Conservation (phyloP, 2,797 vertebrate species). For the Pipistrellus pipistrellus region DNA sequence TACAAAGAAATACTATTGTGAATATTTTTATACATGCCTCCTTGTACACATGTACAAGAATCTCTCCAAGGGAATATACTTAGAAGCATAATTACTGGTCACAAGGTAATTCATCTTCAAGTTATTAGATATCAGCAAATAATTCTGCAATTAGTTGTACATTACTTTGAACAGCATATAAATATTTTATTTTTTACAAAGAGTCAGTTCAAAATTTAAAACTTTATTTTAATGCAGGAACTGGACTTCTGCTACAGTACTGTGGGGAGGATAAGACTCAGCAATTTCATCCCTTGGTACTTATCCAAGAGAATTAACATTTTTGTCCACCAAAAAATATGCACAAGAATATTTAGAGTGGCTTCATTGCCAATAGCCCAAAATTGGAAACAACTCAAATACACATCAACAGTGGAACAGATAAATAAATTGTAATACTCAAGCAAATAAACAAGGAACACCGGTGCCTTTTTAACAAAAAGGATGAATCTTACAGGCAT, state of each 20-base stretch:
- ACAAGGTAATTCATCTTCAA: constrained; percentile 3
- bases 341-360: background rate
- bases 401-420: background rate
- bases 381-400: background rate
- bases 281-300: background rate
- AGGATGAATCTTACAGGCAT: background rate
- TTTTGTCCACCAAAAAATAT: constrained; percentile 12
- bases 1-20: background rate
- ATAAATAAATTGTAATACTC: background rate
- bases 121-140: constrained; percentile 27
- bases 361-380: background rate
- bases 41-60: background rate
- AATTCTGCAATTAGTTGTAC: background rate
- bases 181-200: background rate
- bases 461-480: background rate
- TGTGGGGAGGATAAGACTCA: background rate
- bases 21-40: background rate
- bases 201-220: constrained; percentile 20
- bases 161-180: background rate
- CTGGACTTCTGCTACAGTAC: background rate
- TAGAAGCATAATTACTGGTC: background rate
- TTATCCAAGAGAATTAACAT: background rate
- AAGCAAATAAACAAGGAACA: background rate
- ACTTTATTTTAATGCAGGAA: background rate
- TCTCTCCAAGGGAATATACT: background rate